Conservation (phyloP, 1,140 invertebrate species). For the Achatina immaculata region DNA sequence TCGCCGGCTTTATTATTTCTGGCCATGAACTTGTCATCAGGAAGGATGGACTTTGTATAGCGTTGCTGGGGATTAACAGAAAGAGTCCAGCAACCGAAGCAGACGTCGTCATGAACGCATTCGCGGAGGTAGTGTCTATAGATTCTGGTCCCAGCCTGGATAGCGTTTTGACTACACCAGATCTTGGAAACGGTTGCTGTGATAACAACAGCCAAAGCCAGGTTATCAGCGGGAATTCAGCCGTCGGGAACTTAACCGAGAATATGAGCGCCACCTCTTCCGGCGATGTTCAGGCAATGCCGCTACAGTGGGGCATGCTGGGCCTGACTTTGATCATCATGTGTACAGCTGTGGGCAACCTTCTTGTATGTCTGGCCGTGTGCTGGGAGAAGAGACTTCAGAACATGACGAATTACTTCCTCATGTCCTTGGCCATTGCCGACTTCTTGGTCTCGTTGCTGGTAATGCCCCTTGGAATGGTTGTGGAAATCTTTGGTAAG, state of each 20-base stretch:
- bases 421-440: constrained; percentile 95
- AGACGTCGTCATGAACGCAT: too few relatives aligned
- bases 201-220: background rate
- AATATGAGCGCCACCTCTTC: background rate
- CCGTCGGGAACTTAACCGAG: background rate
- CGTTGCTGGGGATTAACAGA: too few relatives aligned
- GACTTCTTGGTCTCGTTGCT: constrained; percentile 94
- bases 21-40: too few relatives aligned
- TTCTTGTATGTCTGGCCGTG: constrained; percentile 94
- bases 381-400: constrained; percentile 95
- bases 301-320: constrained; percentile 59
- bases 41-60: too few relatives aligned
- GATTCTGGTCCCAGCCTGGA: background rate
- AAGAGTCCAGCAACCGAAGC: too few relatives aligned
- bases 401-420: constrained; percentile 98
- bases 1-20: too few relatives aligned
- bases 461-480: constrained; percentile 96
- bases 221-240: background rate
- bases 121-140: background rate
- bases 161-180: background rate
- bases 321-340: constrained; percentile 78
- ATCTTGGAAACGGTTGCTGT: background rate
- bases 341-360: constrained; percentile 91
- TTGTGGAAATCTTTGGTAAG: constrained; percentile 76
- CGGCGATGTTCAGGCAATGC: background rate